Percentiles rank a stretch among this genome's conserved stretches.
phyloP scores from a whole-genome alignment of 1,140 invertebrate species.

The Babylonia areolata region DNA sequence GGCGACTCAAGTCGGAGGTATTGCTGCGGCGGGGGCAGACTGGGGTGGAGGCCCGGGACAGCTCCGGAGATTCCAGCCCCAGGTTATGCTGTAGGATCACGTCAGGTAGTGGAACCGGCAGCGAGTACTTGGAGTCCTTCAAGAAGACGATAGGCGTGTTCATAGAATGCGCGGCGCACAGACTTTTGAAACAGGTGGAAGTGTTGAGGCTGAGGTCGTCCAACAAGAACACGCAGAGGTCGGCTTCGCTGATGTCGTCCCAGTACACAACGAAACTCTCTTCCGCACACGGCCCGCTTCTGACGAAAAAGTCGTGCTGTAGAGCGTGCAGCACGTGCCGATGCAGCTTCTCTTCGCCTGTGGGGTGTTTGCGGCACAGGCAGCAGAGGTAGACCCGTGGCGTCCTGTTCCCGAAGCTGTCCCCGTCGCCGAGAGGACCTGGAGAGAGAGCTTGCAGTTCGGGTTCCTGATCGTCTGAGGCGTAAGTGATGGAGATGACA shows the following conservation, averaged over 20 bases:
- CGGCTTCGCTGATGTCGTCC: conserved; percentile 26
- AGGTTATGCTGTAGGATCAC: conserved; percentile 31
- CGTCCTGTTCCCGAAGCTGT: neutral
- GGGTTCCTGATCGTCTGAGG: neutral
- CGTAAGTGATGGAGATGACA: conserved; percentile 30
- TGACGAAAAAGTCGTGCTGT: conserved; percentile 20
- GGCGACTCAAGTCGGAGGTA: neutral
- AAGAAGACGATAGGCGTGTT: conserved; percentile 43
- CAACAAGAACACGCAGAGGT: conserved; percentile 31
- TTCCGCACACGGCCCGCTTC: conserved; percentile 18
- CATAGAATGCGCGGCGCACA: conserved; percentile 33
- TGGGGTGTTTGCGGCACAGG: neutral
- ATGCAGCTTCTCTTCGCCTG: neutral
- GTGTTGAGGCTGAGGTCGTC: conserved; percentile 21
- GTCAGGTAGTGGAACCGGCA: conserved; percentile 38
- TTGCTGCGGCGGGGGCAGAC: neutral
- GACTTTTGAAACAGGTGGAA: conserved; percentile 7
- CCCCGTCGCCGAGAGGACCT: neutral
- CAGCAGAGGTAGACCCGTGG: conserved; percentile 23
- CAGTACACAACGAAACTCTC: neutral
- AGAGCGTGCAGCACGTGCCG: conserved; percentile 21
- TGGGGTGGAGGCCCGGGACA: conserved; percentile 1
- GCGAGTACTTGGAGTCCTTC: conserved; percentile 24
- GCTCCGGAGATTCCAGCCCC: conserved; percentile 7
- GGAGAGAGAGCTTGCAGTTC: neutral